These are phyloP conservation scores for Eleutherodactylus coqui DNA, from an alignment of 2,797 vertebrate genomes.

Conservation along the genomic window DNA sequence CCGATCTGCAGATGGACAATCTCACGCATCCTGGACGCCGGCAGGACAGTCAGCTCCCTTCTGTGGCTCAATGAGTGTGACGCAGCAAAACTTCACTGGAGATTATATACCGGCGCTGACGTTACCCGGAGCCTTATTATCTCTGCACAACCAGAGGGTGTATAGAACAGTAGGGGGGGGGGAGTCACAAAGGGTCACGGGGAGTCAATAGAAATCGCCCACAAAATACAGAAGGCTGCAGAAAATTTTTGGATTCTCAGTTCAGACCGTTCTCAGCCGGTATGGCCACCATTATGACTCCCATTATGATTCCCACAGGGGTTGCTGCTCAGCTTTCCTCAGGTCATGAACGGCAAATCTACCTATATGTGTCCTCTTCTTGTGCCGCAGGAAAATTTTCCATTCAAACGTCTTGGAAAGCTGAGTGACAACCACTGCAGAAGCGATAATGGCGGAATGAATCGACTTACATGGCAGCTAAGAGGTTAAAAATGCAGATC, in stretches of 20 bases:
- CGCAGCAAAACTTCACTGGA: background rate
- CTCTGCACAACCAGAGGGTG: background rate
- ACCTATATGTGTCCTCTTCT: too few relatives aligned
- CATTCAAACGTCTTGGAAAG: background rate
- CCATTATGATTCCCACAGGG: background rate
- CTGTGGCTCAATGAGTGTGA: constrained; percentile 5
- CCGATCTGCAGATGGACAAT: constrained; percentile 97
- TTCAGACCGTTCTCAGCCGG: background rate
- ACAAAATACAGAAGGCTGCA: background rate
- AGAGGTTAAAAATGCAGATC: background rate
- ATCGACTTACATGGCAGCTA: background rate
- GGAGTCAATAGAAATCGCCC: background rate
- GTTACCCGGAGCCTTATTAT: constrained; percentile 3
- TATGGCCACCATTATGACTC: background rate
- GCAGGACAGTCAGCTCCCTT: background rate
- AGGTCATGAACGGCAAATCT: too few relatives aligned
- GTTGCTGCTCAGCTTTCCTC: background rate
- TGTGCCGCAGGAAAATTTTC: background rate
- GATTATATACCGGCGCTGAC: constrained; percentile 43
- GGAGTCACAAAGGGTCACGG: background rate
- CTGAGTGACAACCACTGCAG: background rate
- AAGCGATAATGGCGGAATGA: background rate
- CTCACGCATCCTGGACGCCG: constrained; percentile 86
- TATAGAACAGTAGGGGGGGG: background rate
- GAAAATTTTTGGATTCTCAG: background rate